Base-by-base conservation (phyloP, 2,888 invertebrate species). In the Amorpha juglandis region DNA sequence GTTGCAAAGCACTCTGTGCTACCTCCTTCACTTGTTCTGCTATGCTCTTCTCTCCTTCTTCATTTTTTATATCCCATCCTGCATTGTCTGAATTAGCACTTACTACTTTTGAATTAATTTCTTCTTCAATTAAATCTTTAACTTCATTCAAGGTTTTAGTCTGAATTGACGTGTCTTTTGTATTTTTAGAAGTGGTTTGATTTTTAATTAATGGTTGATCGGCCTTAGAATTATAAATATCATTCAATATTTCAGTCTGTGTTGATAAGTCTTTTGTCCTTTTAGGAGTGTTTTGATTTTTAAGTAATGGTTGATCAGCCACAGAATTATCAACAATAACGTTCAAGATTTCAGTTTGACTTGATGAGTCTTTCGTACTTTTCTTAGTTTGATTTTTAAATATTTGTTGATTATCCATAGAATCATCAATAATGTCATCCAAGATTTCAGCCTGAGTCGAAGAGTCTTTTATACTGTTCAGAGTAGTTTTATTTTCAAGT, bases 21-120 rank as follows among this genome's bases (percentile, higher is more conserved):
- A 95, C 96, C 83, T 96, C 95, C 62, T 95, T 96, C 63, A 97
- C 97, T 88, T 97, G 96, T 51, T 97, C 96, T 0, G 95, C 95
- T 74, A 97, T 94, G 78, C 93, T 95, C 70, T 90, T 91, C 11
- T 80, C 80, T 48, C 79, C 82, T 70, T 77, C 77, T 27, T 78
- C 74, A 45, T 77, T 73, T 62, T 77, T 74, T 47, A 80, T 62
- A 67, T 78, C 79, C 91, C 91, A 27, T 8, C 64, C 62, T 63
- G 69, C 69, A 33, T 63, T 63, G 65, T 58, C 58, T 16, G 38
- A 19, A 19, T 58, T 9, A 16, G 38, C n/a, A 11, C 19, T 38
- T 21, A 1, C 16, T 55, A 16, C 38, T 12, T 19, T 42, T 38
- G 19, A 58, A 42, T 42, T 19, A 9, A 19, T 19, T 19, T 38